Base-by-base conservation (phyloP, 2,888 invertebrate genomes). In the Cosmorhoe ocellata region DNA sequence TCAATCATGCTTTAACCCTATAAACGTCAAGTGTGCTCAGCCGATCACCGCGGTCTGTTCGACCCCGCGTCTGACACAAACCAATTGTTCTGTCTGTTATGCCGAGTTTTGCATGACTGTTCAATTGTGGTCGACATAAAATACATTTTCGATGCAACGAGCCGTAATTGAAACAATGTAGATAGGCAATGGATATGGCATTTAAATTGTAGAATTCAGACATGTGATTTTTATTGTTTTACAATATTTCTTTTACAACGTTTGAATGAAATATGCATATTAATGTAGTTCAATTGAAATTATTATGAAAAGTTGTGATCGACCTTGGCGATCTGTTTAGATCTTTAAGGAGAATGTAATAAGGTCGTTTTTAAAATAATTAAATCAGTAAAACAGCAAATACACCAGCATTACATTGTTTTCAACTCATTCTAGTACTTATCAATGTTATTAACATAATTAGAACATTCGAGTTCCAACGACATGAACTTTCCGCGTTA, bases 61-160 rank as follows among this genome's bases (percentile, higher is more conserved):
- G 47, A 22, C 43, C 39, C 22, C 36, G 28, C 38, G 24, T 30
- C 36, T 39, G 48, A 36, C 48, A 27, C 33, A 44, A 53, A 48
- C 44, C 43, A 44, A 53, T 53, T 47, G 52, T 52, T 14, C 52
- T 53, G 52, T 39, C 47, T 47, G 51, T 48, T 47, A 36, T 24
- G 11, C 36, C 24, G 27, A 31, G 40, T 37, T 43, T 43, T 34
- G 34, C 44, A 53, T 31, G 40, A 48, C 48, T 36, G 48, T 40
- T 48, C 36, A 33, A 44, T 53, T 42, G 45, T 13, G 40, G 38
- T 31, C 12, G 47, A 47, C n/a, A n/a, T n/a, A n/a, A n/a, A 45
- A 53, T 48, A 48, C 39, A 39, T 46, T 46, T 47, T 26, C 42
- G 42, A 38, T 41, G 40, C 22, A 28, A 10, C 39, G 14, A 11